Conservation (phyloP, 2,888 invertebrate genomes). For the Ecdyonurus torrentis region DNA sequence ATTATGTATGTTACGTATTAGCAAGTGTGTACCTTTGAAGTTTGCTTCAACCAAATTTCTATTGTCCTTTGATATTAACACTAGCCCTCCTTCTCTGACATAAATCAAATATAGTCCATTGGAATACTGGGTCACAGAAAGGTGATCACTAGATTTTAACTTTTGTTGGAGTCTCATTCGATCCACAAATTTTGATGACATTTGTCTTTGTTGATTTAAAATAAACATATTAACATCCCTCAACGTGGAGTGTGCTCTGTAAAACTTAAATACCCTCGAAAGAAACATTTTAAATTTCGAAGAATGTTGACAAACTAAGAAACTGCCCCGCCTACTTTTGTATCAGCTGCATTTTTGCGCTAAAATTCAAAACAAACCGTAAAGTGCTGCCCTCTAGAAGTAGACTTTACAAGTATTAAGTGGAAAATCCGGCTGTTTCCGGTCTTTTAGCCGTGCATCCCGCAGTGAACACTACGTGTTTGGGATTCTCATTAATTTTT, state of each 20-base stretch:
- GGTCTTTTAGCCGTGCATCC: neutral
- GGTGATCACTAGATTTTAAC: neutral
- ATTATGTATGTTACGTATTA: too few relatives aligned
- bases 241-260: neutral
- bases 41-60: neutral
- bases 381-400: neutral
- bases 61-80: neutral
- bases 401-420: neutral
- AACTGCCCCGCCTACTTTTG: too few relatives aligned
- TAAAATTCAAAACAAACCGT: neutral
- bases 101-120: neutral
- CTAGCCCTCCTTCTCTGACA: neutral
- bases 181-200: neutral
- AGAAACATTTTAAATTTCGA: neutral
- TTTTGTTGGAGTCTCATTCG: neutral
- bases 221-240: too few relatives aligned
- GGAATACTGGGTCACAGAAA: neutral
- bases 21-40: neutral
- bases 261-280: neutral
- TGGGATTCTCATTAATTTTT: neutral
- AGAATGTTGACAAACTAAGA: too few relatives aligned
- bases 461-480: neutral
- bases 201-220: neutral
- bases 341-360: neutral
- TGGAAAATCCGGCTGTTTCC: neutral